phyloP scores from a whole-genome alignment of 1,140 invertebrate genomes.

The Eumeta japonica region DNA sequence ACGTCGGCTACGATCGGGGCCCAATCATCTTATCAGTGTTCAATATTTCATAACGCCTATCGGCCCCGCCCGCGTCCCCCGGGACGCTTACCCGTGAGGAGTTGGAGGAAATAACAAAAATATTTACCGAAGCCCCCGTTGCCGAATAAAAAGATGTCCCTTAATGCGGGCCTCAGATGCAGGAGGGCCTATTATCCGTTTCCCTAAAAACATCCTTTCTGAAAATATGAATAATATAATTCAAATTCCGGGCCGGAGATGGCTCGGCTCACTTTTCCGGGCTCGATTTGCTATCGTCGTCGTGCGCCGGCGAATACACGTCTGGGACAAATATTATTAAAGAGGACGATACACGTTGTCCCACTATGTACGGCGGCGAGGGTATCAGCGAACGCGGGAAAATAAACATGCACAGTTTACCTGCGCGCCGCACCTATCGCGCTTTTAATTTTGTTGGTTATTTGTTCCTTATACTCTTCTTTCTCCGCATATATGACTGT shows the following conservation, averaged over 20 bases:
- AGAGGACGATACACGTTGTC: conserved; percentile 14
- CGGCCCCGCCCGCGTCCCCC: too few species aligned
- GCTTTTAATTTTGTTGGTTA: too few species aligned
- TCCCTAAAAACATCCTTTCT: conserved; percentile 28
- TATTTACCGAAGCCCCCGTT: conserved; percentile 47
- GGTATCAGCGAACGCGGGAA: too few species aligned
- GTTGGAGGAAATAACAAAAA: conserved; percentile 45
- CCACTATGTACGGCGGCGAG: too few species aligned
- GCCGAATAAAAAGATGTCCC: conserved; percentile 51
- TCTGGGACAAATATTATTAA: conserved; percentile 36
- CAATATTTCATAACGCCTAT: too few species aligned
- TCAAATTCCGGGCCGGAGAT: conserved; percentile 36
- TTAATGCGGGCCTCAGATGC: conserved; percentile 45
- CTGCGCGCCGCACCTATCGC: too few species aligned
- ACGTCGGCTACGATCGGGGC: too few species aligned
- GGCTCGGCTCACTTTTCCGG: conserved; percentile 15
- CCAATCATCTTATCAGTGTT: too few species aligned
- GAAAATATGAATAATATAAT: conserved; percentile 40
- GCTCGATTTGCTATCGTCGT: conserved; percentile 26
- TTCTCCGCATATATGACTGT: conserved; percentile 10
- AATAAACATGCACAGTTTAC: too few species aligned
- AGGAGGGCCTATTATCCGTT: conserved; percentile 49
- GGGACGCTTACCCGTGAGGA: too few species aligned
- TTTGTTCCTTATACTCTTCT: too few species aligned
- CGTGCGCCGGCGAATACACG: conserved; percentile 23